Evolutionary conservation across 2,113 vertebrate species (phyloP), one percentile per base, ranked within the genome.

Genomic region (Psilopsiagon aurifrons): DNA sequence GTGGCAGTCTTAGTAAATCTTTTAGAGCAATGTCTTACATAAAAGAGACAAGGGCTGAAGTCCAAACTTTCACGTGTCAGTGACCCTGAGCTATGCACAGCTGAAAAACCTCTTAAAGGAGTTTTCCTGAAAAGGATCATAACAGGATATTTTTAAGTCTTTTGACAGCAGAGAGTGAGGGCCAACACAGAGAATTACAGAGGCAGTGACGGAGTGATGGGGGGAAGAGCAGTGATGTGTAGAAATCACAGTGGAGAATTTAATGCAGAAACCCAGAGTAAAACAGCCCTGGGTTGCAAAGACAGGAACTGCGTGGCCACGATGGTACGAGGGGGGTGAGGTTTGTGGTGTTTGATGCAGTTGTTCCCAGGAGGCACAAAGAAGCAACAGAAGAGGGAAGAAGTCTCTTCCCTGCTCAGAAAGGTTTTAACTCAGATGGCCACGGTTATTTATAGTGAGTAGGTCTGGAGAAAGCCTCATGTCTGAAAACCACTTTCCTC

Each of bases 201-300:
- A 74, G 31, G 29, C 17, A 24, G 35, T 1, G n/a, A 37, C 11
- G 23, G 27, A 64, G 62, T 0, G 0, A 69, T 0, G 0, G 14
- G 33, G 22, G 35, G 35, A 57, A 25, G 74, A 75, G 44, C 63
- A 43, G 7, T 29, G 69, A 29, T 0, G 0, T 6, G 19, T 4
- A 47, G n/a, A 59, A 47, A 69, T 2, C 5, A 19, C 49, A 13
- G 5, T 17, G 55, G 60, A 60, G 46, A 55, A 46, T 23, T 86
- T 20, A 44, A 54, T 5, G 8, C 54, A 79, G 67, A 69, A 87
- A 62, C 22, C 3, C 31, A 35, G 39, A 54, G 18, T 14, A 28
- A 44, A 80, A 43, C 15, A 84, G 54, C n/a, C 33, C 1, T 0
- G 14, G 66, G n/a, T 2, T 83, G 55, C 31, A 35, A 25, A 47